These are phyloP conservation scores for Papilio xuthus DNA, from an alignment of 1,140 invertebrate species.

Conservation along the genomic window DNA sequence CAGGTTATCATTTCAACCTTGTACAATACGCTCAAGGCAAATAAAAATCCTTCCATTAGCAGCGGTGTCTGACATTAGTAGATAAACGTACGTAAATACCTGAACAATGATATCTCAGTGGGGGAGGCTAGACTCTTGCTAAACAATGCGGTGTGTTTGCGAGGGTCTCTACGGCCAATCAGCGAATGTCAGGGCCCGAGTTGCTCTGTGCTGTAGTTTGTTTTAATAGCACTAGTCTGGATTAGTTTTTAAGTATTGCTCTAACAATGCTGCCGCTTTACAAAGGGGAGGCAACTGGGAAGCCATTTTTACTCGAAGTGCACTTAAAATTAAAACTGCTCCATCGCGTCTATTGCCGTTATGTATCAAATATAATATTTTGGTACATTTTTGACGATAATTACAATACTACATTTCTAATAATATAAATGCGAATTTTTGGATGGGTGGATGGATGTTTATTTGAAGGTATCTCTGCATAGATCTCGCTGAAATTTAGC, in stretches of 20 bases:
- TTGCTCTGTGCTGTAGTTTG: constrained; percentile 65
- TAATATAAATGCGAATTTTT: too few species aligned
- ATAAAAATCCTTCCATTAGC: constrained; percentile 26
- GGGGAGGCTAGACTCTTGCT: constrained; percentile 54
- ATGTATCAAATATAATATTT: neutral
- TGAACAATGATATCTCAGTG: constrained; percentile 38
- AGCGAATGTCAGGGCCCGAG: constrained; percentile 59
- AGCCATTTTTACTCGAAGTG: constrained; percentile 45
- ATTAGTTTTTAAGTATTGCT: constrained; percentile 73
- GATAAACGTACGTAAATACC: constrained; percentile 38
- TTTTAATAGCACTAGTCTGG: constrained; percentile 73
- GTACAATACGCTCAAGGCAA: constrained; percentile 6
- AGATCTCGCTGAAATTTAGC: too few species aligned
- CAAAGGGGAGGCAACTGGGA: constrained; percentile 46
- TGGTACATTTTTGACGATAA: neutral
- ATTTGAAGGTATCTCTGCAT: too few species aligned
- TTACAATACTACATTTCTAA: neutral
- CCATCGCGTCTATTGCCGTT: neutral
- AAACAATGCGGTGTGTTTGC: constrained; percentile 55
- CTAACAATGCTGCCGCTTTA: constrained; percentile 57
- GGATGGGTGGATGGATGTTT: too few species aligned
- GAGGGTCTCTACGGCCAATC: constrained; percentile 63
- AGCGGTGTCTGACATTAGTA: constrained; percentile 35
- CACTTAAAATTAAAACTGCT: constrained; percentile 30
- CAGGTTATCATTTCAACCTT: neutral